phyloP scores from a whole-genome alignment of 2,113 vertebrate genomes.

The Balaenoptera acutorostrata region DNA sequence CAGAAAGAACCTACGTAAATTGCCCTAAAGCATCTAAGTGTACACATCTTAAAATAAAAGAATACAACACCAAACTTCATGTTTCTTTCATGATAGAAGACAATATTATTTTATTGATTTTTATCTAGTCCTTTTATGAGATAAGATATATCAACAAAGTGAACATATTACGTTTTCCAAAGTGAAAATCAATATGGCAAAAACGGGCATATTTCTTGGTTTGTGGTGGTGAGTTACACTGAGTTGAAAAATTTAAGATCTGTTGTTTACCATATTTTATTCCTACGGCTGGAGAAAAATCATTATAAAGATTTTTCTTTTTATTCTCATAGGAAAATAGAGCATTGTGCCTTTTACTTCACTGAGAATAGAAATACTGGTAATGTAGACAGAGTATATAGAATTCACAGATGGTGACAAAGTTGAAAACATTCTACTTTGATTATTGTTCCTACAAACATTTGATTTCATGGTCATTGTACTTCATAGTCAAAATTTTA shows the following conservation, averaged over 20 bases:
- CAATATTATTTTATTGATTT: constrained; percentile 59
- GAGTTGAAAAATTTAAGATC: constrained; percentile 32
- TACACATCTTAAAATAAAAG: neutral
- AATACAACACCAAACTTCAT: neutral
- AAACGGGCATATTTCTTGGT: constrained; percentile 49
- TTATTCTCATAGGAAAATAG: constrained; percentile 12
- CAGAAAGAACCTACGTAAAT: constrained; percentile 6
- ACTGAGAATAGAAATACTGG: neutral
- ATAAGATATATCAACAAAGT: constrained; percentile 21
- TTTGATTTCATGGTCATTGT: neutral
- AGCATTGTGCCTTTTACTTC: neutral
- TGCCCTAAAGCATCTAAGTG: neutral
- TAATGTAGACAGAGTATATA: neutral
- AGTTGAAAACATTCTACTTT: neutral
- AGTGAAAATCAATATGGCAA: constrained; percentile 55
- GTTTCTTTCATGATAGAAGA: constrained; percentile 4
- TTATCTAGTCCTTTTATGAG: constrained; percentile 46
- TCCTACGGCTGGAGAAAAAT: constrained; percentile 25
- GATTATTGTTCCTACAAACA: neutral
- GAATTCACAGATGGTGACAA: neutral
- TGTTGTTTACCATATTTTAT: constrained; percentile 43
- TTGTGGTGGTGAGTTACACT: constrained; percentile 33
- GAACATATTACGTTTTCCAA: constrained; percentile 51
- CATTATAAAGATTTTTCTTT: constrained; percentile 39
- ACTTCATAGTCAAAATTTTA: neutral